phyloP scores from a whole-genome alignment of 2,888 invertebrate species.

The Chymomyza amoena region DNA sequence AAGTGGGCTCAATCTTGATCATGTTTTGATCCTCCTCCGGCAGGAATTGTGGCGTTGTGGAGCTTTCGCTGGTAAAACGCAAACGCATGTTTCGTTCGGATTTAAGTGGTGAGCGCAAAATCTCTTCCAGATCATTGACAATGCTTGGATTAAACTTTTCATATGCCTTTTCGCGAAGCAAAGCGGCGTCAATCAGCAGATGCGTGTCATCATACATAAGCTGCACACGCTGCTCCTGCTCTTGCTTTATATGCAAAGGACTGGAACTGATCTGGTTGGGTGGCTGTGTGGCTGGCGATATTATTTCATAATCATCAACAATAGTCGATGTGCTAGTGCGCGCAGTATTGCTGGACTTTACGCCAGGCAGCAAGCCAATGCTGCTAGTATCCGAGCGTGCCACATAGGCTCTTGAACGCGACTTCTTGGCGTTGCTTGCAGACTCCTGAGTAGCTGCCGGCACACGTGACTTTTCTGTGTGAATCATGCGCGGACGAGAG shows the following conservation, averaged over 20 bases:
- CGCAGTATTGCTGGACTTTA: slow-evolving; percentile 45
- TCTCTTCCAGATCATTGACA: slow-evolving; percentile 78
- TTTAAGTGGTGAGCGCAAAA: slow-evolving; percentile 77
- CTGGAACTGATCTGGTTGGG: slow-evolving; percentile 76
- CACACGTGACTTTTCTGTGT: slow-evolving; percentile 84
- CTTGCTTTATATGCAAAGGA: slow-evolving; percentile 73
- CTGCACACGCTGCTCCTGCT: slow-evolving; percentile 62
- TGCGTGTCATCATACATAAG: slow-evolving; percentile 76
- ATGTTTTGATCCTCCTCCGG: slow-evolving; percentile 70
- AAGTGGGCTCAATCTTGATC: slow-evolving; percentile 74
- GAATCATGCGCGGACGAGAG: slow-evolving; percentile 87
- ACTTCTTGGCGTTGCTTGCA: slow-evolving; percentile 80
- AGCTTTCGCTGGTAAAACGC: slow-evolving; percentile 75
- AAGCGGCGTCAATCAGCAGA: slow-evolving; percentile 69
- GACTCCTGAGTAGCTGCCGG: slow-evolving; percentile 53
- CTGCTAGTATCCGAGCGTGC: slow-evolving; percentile 69
- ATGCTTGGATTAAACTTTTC: slow-evolving; percentile 77
- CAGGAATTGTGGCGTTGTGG: slow-evolving; percentile 69
- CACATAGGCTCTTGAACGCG: slow-evolving; percentile 81
- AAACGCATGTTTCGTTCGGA: slow-evolving; percentile 67
- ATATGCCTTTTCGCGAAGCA: slow-evolving; percentile 72
- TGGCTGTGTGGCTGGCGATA: slow-evolving; percentile 72
- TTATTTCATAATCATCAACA: slow-evolving; percentile 76
- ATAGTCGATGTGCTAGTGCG: slow-evolving; percentile 51
- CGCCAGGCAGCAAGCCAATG: slow-evolving; percentile 45